Percentiles rank a stretch among this genome's conserved stretches.
These are phyloP conservation scores for Leuciscus waleckii DNA, from an alignment of 2,797 vertebrate genomes.

Conservation along the genomic window DNA sequence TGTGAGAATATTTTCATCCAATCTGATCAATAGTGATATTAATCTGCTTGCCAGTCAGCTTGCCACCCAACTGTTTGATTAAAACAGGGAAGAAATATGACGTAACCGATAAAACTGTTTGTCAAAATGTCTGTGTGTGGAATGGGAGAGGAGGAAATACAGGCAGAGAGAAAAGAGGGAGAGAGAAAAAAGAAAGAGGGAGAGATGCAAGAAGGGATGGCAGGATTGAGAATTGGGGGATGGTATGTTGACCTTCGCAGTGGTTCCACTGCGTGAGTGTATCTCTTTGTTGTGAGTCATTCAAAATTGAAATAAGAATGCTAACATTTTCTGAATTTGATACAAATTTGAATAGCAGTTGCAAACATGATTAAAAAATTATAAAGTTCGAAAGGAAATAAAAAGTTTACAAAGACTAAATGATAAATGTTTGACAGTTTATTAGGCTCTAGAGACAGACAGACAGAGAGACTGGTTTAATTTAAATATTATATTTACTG, in stretches of 20 bases:
- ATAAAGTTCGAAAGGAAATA: neutral
- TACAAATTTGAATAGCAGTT: conserved; percentile 62
- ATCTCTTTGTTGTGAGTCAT: conserved; percentile 35
- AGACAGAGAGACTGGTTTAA: no score
- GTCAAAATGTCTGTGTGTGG: conserved; percentile 71
- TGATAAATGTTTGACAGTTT: neutral
- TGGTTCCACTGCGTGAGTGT: conserved; percentile 70
- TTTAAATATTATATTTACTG: no score
- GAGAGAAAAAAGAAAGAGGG: conserved; percentile 14
- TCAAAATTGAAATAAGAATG: neutral
- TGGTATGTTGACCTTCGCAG: conserved; percentile 72
- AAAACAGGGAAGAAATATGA: conserved; percentile 85
- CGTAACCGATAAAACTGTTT: conserved; percentile 83
- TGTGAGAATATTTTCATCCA: conserved; percentile 77
- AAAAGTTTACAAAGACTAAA: neutral
- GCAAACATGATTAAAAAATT: neutral
- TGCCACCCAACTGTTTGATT: conserved; percentile 79
- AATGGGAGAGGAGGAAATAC: conserved; percentile 70
- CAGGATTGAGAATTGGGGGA: neutral
- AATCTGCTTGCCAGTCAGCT: conserved; percentile 81
- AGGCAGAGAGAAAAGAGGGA: conserved; percentile 53
- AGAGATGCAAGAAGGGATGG: conserved; percentile 40
- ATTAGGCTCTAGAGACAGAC: neutral
- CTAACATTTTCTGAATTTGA: conserved; percentile 65
- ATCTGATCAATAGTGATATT: conserved; percentile 87